Percentiles rank a stretch among this genome's conserved stretches.
phyloP scores from a whole-genome alignment of 2,113 vertebrate genomes.

The Rhea americana region DNA sequence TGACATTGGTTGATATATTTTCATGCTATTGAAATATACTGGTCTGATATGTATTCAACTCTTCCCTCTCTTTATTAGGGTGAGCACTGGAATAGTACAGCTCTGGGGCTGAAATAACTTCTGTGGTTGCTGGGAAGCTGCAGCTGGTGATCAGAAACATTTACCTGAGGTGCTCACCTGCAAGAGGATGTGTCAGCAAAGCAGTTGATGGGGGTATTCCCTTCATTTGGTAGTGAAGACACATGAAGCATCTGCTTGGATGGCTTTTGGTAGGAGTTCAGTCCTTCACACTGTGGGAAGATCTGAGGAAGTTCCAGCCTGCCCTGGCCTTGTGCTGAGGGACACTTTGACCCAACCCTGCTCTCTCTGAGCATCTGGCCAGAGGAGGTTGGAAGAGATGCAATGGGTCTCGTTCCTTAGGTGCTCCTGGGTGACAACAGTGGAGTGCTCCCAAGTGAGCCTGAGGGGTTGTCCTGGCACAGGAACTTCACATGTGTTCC shows the following conservation, averaged over 20 bases:
- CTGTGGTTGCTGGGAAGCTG: background rate
- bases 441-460: background rate
- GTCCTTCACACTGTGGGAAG: background rate
- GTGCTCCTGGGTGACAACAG: background rate
- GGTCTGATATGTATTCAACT: background rate
- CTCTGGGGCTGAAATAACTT: background rate
- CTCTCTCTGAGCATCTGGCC: background rate
- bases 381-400: background rate
- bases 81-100: background rate
- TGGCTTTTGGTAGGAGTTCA: background rate
- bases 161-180: background rate
- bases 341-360: background rate
- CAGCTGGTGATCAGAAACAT: background rate
- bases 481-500: background rate
- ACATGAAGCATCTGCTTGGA: background rate
- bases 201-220: background rate
- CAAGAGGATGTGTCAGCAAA: background rate
- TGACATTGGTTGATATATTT: background rate
- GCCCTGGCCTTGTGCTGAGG: background rate
- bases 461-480: background rate
- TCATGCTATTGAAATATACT: background rate
- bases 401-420: rapidly evolving
- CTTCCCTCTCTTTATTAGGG: background rate
- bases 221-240: background rate
- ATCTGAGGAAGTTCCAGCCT: background rate